Evolutionary conservation across 2,113 vertebrate genomes (phyloP).

Genomic region (Gadus chalcogrammus): DNA sequence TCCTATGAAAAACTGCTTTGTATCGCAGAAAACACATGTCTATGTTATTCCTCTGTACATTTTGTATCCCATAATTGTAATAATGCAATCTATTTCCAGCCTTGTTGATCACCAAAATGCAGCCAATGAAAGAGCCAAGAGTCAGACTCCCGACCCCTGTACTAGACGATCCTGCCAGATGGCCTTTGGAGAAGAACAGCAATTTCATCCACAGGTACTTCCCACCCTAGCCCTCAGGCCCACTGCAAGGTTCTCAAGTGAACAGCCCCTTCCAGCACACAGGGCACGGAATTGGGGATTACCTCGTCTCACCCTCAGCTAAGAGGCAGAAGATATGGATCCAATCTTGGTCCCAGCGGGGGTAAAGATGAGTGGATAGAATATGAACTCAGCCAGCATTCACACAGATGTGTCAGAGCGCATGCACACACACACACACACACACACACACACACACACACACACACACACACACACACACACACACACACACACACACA

Average conservation of each 20-base stretch:
- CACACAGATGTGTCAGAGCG: too few species aligned
- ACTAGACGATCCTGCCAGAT: conserved; percentile 15
- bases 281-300: conserved; percentile 47
- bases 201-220: conserved; percentile 32
- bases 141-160: too few species aligned
- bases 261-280: conserved; percentile 40
- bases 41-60: too few species aligned
- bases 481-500: too few species aligned
- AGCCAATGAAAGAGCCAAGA: too few species aligned
- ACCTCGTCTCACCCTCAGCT: conserved; percentile 42
- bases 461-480: too few species aligned
- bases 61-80: too few species aligned
- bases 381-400: conserved; percentile 18
- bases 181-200: conserved; percentile 24
- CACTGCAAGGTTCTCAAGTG: conserved; percentile 28
- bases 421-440: too few species aligned
- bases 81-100: too few species aligned
- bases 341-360: conserved; percentile 37
- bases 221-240: conserved; percentile 28
- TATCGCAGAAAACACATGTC: too few species aligned
- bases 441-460: too few species aligned
- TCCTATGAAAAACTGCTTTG: neutral
- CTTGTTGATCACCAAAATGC: too few species aligned
- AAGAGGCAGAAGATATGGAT: conserved; percentile 45
- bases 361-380: conserved; percentile 42